A percentile compares a stretch with the other conserved stretches of the same genome.
Conservation (phyloP, 2,888 invertebrate species). For the Lissocephala sabroskyi region DNA sequence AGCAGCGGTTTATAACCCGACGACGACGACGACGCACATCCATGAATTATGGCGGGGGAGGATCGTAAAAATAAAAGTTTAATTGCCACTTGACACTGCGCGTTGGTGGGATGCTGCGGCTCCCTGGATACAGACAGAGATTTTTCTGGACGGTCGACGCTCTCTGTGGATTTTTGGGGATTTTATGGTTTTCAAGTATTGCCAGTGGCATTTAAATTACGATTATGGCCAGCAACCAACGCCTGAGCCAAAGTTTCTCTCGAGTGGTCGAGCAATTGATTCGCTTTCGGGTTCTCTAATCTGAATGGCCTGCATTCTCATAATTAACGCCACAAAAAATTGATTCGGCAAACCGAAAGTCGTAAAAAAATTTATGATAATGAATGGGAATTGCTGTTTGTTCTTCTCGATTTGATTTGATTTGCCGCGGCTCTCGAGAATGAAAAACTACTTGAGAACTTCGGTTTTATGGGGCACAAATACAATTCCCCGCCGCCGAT, state of each 20-base stretch:
- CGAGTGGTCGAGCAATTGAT: constrained; percentile 35
- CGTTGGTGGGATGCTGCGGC: constrained; percentile 4
- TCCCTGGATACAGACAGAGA: no score
- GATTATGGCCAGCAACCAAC: constrained; percentile 44
- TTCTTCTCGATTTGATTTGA: no score
- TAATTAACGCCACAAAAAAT: constrained; percentile 47
- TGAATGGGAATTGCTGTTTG: no score
- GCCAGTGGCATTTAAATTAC: constrained; percentile 48
- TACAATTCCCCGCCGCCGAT: no score
- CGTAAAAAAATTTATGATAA: no score
- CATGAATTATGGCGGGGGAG: constrained; percentile 20
- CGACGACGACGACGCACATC: no score
- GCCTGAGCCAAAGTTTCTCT: constrained; percentile 20
- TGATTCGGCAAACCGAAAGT: constrained; percentile 3
- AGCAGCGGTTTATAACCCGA: no score
- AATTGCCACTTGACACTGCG: constrained; percentile 44
- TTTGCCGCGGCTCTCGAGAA: no score
- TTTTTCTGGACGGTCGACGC: no score
- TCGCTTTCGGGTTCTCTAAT: constrained; percentile 29
- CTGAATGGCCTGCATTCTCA: constrained; percentile 42
- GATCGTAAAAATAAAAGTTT: constrained; percentile 41
- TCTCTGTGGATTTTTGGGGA: neutral
- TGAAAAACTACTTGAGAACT: no score
- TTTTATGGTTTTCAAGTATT: constrained; percentile 38
- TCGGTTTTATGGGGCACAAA: no score